Percentiles rank a stretch among this genome's conserved stretches.
phyloP scores from a whole-genome alignment of 2,113 vertebrate genomes.

The Cololabis saira region DNA sequence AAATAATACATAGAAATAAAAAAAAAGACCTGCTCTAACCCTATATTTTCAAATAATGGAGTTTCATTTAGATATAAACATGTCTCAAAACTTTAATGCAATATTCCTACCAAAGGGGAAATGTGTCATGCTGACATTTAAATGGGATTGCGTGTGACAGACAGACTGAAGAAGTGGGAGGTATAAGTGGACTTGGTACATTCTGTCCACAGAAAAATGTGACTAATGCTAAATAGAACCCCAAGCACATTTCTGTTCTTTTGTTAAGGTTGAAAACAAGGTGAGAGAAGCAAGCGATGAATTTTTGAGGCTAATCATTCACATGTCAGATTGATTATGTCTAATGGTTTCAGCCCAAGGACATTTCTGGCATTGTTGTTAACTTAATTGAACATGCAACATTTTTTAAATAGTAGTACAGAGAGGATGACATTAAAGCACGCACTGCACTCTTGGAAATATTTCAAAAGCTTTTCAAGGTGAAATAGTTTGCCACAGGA shows the following conservation, averaged over 20 bases:
- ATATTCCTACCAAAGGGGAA: neutral
- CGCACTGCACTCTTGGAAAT: too few species aligned
- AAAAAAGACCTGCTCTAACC: too few species aligned
- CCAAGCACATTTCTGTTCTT: constrained; percentile 45
- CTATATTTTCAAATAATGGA: too few species aligned
- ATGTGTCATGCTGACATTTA: constrained; percentile 28
- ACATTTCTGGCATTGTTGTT: constrained; percentile 10
- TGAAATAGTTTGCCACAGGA: neutral
- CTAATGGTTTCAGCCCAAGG: constrained; percentile 21
- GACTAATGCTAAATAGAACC: constrained; percentile 54
- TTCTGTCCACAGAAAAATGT: constrained; percentile 40
- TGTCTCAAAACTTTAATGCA: too few species aligned
- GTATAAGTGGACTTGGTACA: constrained; percentile 20
- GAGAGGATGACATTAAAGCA: too few species aligned
- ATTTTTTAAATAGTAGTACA: constrained; percentile 10
- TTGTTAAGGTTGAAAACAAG: constrained; percentile 32
- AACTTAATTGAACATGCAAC: neutral
- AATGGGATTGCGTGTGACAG: constrained; percentile 25
- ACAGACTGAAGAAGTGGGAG: constrained; percentile 2
- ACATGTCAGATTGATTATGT: constrained; percentile 50
- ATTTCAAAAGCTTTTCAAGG: neutral
- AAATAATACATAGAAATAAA: too few species aligned
- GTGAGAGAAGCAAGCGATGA: constrained; percentile 13
- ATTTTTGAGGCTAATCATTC: constrained; percentile 45
- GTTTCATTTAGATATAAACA: too few species aligned